Evolutionary conservation across 2,113 vertebrate species (phyloP), one percentile per base, ranked within the genome.

Genomic region (Circaetus cinerascens): DNA sequence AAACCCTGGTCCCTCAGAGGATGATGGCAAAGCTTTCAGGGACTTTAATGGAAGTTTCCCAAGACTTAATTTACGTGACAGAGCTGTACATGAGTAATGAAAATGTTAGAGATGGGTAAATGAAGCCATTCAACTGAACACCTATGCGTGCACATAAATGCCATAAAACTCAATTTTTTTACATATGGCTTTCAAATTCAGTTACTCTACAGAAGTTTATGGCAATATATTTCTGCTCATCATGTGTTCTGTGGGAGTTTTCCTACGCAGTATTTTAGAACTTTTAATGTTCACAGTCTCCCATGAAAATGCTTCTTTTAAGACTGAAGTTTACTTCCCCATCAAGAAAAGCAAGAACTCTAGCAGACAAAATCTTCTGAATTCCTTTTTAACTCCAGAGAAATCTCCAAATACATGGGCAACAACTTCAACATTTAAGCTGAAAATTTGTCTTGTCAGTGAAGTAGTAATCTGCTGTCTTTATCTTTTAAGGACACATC

Each of bases 171-270:
- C 40, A 3, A 4, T 40, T 74, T 76, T 84, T 86, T 64, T 15
- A n/a, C 62, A 88, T 79, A 76, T 34, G 57, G 30, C 36, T 92
- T 90, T 88, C 64, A 91, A 94, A 94, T 86, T 88, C 88, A 60
- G 16, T 36, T 91, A 88, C 63, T 88, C 50, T 45, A 40, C 46
- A 63, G 46, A 90, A 87, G 13, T 86, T 83, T 81, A 60, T 83
- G 36, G 79, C 50, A 83, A 56, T 86, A 41, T 80, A 68, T 80
- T 94, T 88, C 64, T 71, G 57, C 41, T 96, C 32, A 86, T 97
- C 88, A 56, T 93, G 96, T 91, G 88, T 94, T 96, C 86, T 92
- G 93, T 89, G 80, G 80, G 93, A 94, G 74, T 88, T 95, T 74
- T 96, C 79, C 73, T 88, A 86, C 8, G 4, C 50, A 93, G 59